phyloP scores from a whole-genome alignment of 2,113 vertebrate species.

The Galbula dea region DNA sequence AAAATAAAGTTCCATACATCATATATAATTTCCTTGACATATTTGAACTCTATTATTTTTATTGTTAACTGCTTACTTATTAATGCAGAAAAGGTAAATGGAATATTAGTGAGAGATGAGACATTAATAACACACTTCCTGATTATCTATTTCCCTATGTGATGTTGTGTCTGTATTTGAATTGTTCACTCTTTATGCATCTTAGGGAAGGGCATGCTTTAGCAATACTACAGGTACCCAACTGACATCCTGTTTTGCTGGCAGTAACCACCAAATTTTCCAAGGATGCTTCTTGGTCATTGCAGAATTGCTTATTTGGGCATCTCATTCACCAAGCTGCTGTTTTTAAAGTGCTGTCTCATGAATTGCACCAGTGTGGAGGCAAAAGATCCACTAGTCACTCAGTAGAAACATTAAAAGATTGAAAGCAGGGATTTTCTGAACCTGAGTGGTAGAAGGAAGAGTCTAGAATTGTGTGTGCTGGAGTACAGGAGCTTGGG shows the following conservation, averaged over 20 bases:
- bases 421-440: neutral
- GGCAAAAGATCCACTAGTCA: neutral
- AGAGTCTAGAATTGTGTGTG: neutral
- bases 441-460: neutral
- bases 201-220: neutral
- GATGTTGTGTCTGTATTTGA: neutral
- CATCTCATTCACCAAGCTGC: neutral
- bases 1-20: neutral
- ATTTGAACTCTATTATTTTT: neutral
- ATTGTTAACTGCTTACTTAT: neutral
- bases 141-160: neutral
- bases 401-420: neutral
- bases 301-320: neutral
- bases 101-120: neutral
- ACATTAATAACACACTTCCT: neutral
- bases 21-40: neutral
- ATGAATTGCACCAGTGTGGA: neutral
- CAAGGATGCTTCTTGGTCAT: neutral
- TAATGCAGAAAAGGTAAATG: neutral
- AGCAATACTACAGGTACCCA: neutral
- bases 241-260: neutral
- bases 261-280: neutral
- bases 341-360: neutral
- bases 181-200: neutral
- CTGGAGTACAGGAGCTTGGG: neutral